phyloP scores from a whole-genome alignment of 2,113 vertebrate species.

The Pseudolaguvia tuberculata region DNA sequence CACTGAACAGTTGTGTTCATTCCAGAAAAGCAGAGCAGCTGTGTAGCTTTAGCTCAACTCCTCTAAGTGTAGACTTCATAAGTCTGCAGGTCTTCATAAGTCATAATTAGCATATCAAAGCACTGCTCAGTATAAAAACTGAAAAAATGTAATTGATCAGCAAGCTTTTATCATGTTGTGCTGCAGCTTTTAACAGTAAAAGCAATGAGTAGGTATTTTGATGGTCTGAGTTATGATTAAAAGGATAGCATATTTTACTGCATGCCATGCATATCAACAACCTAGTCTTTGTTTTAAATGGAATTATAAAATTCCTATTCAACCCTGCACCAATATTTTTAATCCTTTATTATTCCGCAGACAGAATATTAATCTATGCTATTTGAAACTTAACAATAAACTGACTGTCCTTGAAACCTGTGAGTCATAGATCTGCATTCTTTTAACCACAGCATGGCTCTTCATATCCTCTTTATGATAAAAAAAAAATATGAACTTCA shows the following conservation, averaged over 20 bases:
- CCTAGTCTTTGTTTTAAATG: background rate
- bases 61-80: conserved; percentile 7
- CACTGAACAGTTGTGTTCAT: conserved; percentile 44
- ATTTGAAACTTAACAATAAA: background rate
- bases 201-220: conserved; percentile 8
- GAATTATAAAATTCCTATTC: conserved; percentile 6
- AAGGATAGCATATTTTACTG: conserved; percentile 6
- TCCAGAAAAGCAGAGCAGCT: conserved; percentile 52
- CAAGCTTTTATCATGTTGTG: conserved; percentile 7
- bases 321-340: background rate
- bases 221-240: conserved; percentile 15
- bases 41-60: conserved; percentile 44
- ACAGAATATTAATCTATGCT: background rate
- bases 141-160: conserved; percentile 8
- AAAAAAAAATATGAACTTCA: background rate
- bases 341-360: background rate
- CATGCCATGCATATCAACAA: conserved; percentile 15
- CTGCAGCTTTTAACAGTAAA: conserved; percentile 3
- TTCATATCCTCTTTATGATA: background rate
- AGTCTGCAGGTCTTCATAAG: conserved; percentile 1
- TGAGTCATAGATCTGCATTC: background rate
- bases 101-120: conserved; percentile 40
- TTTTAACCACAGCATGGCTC: background rate
- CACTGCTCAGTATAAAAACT: conserved; percentile 12
- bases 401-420: background rate